These are phyloP conservation scores for Deilephila elpenor DNA, from an alignment of 2,888 invertebrate genomes.

Conservation along the genomic window DNA sequence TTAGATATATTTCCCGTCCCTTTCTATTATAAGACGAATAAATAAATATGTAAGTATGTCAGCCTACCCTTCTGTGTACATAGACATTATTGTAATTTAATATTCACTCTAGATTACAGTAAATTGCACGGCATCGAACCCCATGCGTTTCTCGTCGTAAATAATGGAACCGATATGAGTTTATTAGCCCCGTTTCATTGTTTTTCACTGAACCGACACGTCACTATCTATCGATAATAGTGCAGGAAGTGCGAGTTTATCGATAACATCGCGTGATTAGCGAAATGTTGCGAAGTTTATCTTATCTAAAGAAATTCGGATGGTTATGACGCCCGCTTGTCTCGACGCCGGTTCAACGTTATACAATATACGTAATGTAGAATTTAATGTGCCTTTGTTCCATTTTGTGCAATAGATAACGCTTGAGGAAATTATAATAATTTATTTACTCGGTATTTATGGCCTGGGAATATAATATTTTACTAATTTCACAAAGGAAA, in stretches of 20 bases:
- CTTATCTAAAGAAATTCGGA: slow-evolving; percentile 25
- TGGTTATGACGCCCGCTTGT: slow-evolving; percentile 1
- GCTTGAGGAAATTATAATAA: too few species aligned
- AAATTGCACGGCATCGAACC: not conserved
- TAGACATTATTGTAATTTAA: too few species aligned
- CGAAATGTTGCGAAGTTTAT: slow-evolving; percentile 16
- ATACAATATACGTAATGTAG: not conserved
- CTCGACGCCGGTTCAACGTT: not conserved
- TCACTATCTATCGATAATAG: slow-evolving; percentile 13
- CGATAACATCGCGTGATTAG: slow-evolving; percentile 21
- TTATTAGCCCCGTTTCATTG: slow-evolving; percentile 1
- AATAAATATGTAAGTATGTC: too few species aligned
- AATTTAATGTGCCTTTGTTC: too few species aligned
- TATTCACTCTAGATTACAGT: not conserved
- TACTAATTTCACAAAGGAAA: too few species aligned
- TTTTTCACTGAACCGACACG: slow-evolving; percentile 6
- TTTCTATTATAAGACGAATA: too few species aligned
- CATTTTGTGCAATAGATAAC: too few species aligned
- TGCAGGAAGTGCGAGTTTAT: slow-evolving; percentile 24
- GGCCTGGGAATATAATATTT: too few species aligned
- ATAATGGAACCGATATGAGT: slow-evolving; percentile 4
- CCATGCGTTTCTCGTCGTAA: not conserved
- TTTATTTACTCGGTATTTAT: too few species aligned
- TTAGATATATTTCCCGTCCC: too few species aligned
- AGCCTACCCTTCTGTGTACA: too few species aligned